Conservation (phyloP, 2,888 invertebrate species). For the Chloroclysta siterata region DNA sequence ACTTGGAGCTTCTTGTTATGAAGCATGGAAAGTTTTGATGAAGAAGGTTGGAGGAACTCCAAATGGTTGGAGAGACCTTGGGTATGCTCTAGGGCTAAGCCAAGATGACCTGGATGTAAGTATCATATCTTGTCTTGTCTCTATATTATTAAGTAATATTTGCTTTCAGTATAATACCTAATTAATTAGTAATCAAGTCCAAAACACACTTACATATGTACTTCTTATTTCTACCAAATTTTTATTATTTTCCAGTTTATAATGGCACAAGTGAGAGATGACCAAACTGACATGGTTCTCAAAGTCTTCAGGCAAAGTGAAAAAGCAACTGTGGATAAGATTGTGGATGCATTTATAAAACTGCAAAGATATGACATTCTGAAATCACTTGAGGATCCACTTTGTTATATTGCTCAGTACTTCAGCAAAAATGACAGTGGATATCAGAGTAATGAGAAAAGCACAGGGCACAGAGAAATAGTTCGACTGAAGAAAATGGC, state of each 20-base stretch:
- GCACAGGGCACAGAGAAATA: constrained; percentile 65
- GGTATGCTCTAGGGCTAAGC: constrained; percentile 64
- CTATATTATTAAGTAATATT: too few species aligned
- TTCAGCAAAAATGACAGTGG: constrained; percentile 77
- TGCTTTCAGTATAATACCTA: too few species aligned
- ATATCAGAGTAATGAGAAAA: constrained; percentile 69
- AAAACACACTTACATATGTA: too few species aligned
- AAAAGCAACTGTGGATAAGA: constrained; percentile 82
- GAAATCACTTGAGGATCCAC: constrained; percentile 74
- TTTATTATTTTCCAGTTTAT: constrained; percentile 71
- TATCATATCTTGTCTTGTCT: background rate
- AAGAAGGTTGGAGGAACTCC: constrained; percentile 72
- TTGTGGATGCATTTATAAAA: constrained; percentile 75
- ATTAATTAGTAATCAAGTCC: too few species aligned
- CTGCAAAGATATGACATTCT: constrained; percentile 82
- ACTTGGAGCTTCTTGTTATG: constrained; percentile 69
- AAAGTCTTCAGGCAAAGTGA: constrained; percentile 81
- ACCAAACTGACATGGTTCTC: constrained; percentile 82
- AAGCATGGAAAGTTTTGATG: constrained; percentile 70
- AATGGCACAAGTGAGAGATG: constrained; percentile 79
- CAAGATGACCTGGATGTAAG: constrained; percentile 76
- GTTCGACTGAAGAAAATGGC: constrained; percentile 67
- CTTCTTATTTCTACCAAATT: too few species aligned
- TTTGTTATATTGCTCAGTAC: constrained; percentile 66
- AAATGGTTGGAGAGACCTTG: constrained; percentile 74